Evolutionary conservation across 2,113 vertebrate species (phyloP).

Genomic region (Pristiophorus japonicus): DNA sequence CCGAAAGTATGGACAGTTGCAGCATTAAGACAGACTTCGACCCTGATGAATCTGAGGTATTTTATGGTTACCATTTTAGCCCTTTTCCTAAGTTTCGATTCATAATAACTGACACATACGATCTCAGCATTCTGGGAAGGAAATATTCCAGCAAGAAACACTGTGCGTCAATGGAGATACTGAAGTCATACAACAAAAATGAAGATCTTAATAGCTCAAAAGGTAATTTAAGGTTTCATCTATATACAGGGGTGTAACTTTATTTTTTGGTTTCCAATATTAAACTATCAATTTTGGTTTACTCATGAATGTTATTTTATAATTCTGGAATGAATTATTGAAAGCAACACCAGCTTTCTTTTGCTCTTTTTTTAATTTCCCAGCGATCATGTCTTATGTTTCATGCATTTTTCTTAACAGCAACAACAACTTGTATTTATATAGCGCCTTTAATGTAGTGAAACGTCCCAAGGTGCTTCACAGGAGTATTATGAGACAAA

Average conservation of each 20-base stretch:
- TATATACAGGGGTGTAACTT: not conserved
- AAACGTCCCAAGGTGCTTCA: too few relatives aligned
- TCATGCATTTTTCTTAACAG: too few relatives aligned
- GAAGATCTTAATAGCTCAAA: conserved; percentile 72
- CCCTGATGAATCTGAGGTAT: conserved; percentile 43
- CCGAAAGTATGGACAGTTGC: not conserved
- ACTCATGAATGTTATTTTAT: too few relatives aligned
- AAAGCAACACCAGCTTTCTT: too few relatives aligned
- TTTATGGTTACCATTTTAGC: conserved; percentile 77
- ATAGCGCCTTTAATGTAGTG: too few relatives aligned
- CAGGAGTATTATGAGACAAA: too few relatives aligned
- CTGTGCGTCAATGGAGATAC: conserved; percentile 54
- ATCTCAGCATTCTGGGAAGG: conserved; percentile 72
- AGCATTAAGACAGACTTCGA: not conserved
- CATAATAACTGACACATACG: conserved; percentile 79
- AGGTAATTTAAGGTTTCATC: conserved; percentile 58
- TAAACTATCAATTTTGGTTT: too few relatives aligned
- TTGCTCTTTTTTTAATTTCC: too few relatives aligned
- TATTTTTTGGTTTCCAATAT: not conserved
- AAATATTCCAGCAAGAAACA: conserved; percentile 59
- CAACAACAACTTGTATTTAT: too few relatives aligned
- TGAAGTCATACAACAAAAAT: conserved; percentile 72
- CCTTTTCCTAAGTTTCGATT: conserved; percentile 66
- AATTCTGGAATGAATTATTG: too few relatives aligned
- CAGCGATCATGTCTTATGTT: too few relatives aligned